Evolutionary conservation across 1,140 invertebrate species (phyloP), one percentile per base, ranked within the genome.

Genomic region (Brachionus rubens): DNA sequence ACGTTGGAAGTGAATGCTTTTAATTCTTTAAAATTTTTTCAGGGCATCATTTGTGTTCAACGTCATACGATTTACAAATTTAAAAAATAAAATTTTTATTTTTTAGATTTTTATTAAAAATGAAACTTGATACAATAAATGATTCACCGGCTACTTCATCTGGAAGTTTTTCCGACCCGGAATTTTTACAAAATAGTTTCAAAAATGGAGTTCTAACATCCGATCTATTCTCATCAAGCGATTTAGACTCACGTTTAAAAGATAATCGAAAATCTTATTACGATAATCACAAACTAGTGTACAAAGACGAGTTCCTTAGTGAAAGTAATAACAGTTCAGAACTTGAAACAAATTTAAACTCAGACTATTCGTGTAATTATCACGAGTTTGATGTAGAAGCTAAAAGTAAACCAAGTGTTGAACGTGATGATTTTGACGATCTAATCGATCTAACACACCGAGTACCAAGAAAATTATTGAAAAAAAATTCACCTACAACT

Each of bases 381-480:
- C 33, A 36, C 3, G 33, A 36, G 3, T 9, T 5, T 36, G 33
- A 36, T 5, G 9, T 36, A 5, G 9, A 36, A 36, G 9, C 3
- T 36, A 36, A 36, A 36, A 30, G 7, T 26, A 43, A 36, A 16
- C 10, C 2, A 41, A 65, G 26, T 24, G 43, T 26, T 43, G 59
- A 65, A 41, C 41, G 41, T 33, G 68, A 72, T 14, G 68, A 72
- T 40, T 72, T 72, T 41, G 68, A 72, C 19, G 46, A 54, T 30
- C 24, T 72, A 36, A 72, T 72, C 16, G 46, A 50, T 54, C 10
- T 72, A 21, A 72, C 68, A 24, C 68, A 72, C 50, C 24, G 68
- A 50, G 68, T 50, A 12, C 68, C 68, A 4, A 72, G 36, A 50
- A 72, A 72, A 26, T 19, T 40, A 2, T 21, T 72, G 28, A 48